Base-by-base conservation (phyloP, 2,113 vertebrate genomes). In the Pteropus alecto region DNA sequence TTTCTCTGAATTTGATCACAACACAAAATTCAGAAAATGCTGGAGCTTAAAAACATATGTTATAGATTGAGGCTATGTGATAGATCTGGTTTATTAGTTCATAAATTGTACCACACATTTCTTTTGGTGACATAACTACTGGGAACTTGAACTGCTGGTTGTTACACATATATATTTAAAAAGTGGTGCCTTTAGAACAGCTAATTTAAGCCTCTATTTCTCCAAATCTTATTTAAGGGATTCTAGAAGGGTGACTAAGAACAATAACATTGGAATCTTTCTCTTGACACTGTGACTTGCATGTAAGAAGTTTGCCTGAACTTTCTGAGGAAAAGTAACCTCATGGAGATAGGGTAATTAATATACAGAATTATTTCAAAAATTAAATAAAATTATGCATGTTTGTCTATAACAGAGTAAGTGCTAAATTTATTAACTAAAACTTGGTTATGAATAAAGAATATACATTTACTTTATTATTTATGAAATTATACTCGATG, bases 1-100 rank as follows among this genome's bases (percentile, higher is more conserved):
- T 76, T 92, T 93, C 21, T 81, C 96, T 89, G 58, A 88, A 11
- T 85, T 92, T 87, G 82, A 76, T 73, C 19, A 8, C 56, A 67
- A 82, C 79, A 77, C 11, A 82, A 79, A 93, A 82, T 46, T 90
- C 68, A 79, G 63, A 74, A 93, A 87, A 79, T 67, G 22, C 74
- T 94, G 46, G 28, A 61, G 43, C 22, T 90, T 94, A 56, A 81
- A 88, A 79, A 30, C 46, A 56, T 74, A 26, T 61, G 28, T 61
- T 93, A 30, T 93, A 43, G n/a, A 86, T 87, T 14, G 30, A 84
- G 43, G 48, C n/a, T 87, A 67, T 65, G n/a, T 78, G 73, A 67
- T 93, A 46, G 11, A 65, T 48, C 28, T 65, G 38, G 15, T 87
- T 76, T 93, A 87, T 88, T 28, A 91, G 61, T 81, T 90, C 26